Evolutionary conservation across 2,113 vertebrate genomes (phyloP).

Genomic region (Kobus ellipsiprymnus): DNA sequence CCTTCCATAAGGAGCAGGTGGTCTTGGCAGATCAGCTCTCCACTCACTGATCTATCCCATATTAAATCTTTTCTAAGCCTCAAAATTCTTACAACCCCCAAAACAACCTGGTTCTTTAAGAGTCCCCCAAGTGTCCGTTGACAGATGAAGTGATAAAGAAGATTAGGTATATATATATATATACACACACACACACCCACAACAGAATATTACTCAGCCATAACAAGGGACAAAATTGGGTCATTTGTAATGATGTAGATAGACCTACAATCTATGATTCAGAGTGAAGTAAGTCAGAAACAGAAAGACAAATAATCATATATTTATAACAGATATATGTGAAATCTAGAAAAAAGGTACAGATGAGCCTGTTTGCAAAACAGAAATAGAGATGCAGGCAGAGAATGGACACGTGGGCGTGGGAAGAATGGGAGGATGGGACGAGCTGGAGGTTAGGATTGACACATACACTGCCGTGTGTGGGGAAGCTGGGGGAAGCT

Average conservation of each 20-base stretch:
- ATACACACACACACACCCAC: background rate
- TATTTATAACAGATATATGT: background rate
- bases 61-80: background rate
- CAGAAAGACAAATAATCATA: background rate
- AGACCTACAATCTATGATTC: background rate
- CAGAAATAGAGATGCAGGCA: background rate
- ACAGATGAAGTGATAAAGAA: background rate
- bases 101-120: background rate
- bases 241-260: background rate
- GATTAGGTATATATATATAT: background rate
- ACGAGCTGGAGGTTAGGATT: background rate
- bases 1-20: background rate
- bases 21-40: background rate
- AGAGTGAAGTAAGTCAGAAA: background rate
- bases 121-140: background rate
- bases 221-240: background rate
- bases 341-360: background rate
- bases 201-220: background rate
- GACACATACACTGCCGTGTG: background rate
- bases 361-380: background rate
- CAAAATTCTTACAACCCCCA: background rate
- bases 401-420: background rate
- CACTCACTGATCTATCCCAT: background rate
- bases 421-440: background rate
- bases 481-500: background rate